Conservation (phyloP, 1,140 invertebrate genomes). For the Zophobas atratus region DNA sequence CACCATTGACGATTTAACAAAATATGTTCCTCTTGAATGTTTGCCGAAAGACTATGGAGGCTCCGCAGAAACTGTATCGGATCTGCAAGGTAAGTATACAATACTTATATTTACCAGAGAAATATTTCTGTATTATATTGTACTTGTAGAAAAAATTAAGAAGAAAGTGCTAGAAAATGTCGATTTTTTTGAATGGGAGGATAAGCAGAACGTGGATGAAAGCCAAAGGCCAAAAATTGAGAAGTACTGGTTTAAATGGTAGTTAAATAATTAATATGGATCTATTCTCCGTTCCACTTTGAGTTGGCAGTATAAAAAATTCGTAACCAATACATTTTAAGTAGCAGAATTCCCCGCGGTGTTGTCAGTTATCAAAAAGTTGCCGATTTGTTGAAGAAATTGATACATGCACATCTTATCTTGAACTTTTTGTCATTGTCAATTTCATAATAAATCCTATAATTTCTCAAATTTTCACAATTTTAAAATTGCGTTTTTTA, state of each 20-base stretch:
- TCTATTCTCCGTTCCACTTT: too few relatives aligned
- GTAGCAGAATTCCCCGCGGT: too few relatives aligned
- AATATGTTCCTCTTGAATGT: constrained; percentile 60
- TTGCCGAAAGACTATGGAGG: constrained; percentile 72
- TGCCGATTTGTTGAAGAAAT: too few relatives aligned
- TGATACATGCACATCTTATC: too few relatives aligned
- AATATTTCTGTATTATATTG: not conserved
- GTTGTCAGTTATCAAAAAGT: too few relatives aligned
- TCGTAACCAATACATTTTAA: too few relatives aligned
- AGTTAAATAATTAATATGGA: too few relatives aligned
- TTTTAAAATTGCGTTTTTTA: too few relatives aligned
- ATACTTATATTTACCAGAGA: not conserved
- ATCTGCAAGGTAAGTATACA: constrained; percentile 50
- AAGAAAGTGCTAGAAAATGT: constrained; percentile 67
- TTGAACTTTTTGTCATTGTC: too few relatives aligned
- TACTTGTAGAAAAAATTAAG: constrained; percentile 59
- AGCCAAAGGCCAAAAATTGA: constrained; percentile 77
- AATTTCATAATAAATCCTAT: too few relatives aligned
- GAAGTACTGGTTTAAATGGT: constrained; percentile 62
- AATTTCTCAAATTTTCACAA: too few relatives aligned
- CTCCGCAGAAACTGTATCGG: constrained; percentile 65
- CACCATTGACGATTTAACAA: constrained; percentile 54
- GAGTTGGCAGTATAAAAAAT: too few relatives aligned
- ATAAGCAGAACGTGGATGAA: constrained; percentile 73
- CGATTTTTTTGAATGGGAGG: constrained; percentile 72